phyloP scores from a whole-genome alignment of 2,888 invertebrate genomes.

The Alentia gelatinosa region DNA sequence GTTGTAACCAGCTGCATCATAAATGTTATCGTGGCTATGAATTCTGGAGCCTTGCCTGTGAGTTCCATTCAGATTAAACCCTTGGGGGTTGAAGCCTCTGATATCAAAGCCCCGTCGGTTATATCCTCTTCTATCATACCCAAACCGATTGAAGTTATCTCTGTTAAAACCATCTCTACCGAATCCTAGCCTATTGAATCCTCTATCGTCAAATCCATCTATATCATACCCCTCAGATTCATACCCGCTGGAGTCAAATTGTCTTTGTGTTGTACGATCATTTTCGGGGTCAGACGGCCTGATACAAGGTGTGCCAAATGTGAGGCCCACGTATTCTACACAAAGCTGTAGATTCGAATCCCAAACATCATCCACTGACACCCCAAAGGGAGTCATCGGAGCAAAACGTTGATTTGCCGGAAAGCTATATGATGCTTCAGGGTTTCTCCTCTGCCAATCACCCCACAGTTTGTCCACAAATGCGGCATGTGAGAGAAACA shows the following conservation, averaged over 20 bases:
- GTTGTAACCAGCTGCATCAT: slow-evolving; percentile 74
- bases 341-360: slow-evolving; percentile 74
- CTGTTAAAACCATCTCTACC: slow-evolving; percentile 73
- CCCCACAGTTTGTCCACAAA: slow-evolving; percentile 78
- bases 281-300: not conserved
- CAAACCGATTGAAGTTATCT: slow-evolving; percentile 75
- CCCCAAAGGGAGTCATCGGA: slow-evolving; percentile 75
- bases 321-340: slow-evolving; percentile 71
- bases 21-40: slow-evolving; percentile 52
- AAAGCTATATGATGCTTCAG: slow-evolving; percentile 69
- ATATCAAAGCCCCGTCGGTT: slow-evolving; percentile 78
- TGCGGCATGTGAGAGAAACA: slow-evolving; percentile 76
- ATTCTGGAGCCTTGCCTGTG: slow-evolving; percentile 50
- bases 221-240: slow-evolving; percentile 64
- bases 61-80: slow-evolving; percentile 67
- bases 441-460: slow-evolving; percentile 74
- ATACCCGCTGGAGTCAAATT: slow-evolving; percentile 63
- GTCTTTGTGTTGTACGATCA: not conserved
- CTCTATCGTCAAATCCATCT: slow-evolving; percentile 70
- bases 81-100: slow-evolving; percentile 72
- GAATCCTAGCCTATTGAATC: slow-evolving; percentile 75
- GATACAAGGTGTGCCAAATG: not conserved
- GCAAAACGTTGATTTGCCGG: slow-evolving; percentile 71
- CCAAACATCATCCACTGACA: slow-evolving; percentile 76
- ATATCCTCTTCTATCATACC: slow-evolving; percentile 75